A percentile compares a stretch with the other conserved stretches of the same genome.
Evolutionary conservation across 2,888 invertebrate species (phyloP).

Genomic region (Blastobasis lacticolella): DNA sequence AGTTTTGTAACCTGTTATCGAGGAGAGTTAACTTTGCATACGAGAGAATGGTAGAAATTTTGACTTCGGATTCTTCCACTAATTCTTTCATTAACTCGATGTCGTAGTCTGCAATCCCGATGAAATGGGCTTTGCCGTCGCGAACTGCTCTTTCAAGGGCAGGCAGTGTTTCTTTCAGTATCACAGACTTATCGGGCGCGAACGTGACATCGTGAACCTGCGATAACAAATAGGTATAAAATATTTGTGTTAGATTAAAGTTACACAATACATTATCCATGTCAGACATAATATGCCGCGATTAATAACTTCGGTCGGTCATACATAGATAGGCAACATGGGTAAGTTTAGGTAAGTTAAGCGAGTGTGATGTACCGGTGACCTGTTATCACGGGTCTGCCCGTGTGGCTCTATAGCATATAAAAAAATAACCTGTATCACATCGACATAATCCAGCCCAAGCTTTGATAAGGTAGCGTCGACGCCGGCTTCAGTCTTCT

Average conservation of each 20-base stretch:
- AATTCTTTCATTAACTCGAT: constrained; percentile 83
- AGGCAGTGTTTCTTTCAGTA: constrained; percentile 91
- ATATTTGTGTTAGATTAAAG: no score
- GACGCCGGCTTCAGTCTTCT: constrained; percentile 83
- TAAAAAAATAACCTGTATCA: constrained; percentile 80
- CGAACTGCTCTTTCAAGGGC: constrained; percentile 82
- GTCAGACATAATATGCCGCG: no score
- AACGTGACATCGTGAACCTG: constrained; percentile 96
- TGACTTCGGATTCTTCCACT: constrained; percentile 76
- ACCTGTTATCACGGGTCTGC: no score
- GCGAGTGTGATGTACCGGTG: no score
- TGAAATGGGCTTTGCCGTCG: constrained; percentile 82
- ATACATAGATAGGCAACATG: no score
- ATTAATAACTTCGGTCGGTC: no score
- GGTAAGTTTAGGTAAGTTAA: no score
- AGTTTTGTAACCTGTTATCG: constrained; percentile 84
- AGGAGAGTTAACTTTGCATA: constrained; percentile 87
- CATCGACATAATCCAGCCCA: constrained; percentile 87
- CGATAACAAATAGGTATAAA: constrained; percentile 10
- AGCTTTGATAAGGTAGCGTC: constrained; percentile 82
- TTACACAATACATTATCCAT: no score
- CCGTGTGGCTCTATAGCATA: no score
- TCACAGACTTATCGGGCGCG: constrained; percentile 80
- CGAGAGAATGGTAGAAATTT: constrained; percentile 81
- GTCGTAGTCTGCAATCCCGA: constrained; percentile 93